Base-by-base conservation (phyloP, 2,888 invertebrate species). In the Lobophora halterata region DNA sequence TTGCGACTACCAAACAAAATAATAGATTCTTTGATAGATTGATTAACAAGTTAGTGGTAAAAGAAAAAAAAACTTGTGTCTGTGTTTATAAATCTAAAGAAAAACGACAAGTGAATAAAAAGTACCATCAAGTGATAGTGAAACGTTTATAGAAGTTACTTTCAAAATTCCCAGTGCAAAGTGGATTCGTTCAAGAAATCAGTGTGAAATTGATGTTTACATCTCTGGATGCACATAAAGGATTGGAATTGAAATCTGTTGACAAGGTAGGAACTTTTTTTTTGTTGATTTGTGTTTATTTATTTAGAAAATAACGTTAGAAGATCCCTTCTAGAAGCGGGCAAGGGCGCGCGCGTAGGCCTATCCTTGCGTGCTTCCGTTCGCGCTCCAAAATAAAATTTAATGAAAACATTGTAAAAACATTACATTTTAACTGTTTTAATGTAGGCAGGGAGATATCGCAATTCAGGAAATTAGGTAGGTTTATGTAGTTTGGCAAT, bases 171-270 rank as follows among this genome's bases (percentile, higher is more conserved):
- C 58, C 27, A 50, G 63, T 68, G 65, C 16, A 27, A 24, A 50
- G 56, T 49, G n/a, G n/a, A n/a, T 60, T 61, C 30, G 42, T 49
- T 52, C 11, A 49, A 63, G 66, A 61, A 69, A 58, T 66, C 55
- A 31, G 71, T 70, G 67, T 56, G 51, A 60, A 53, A 54, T 58
- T 57, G 68, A 37, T 64, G 70, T 55, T 60, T 51, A 50, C 56
- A 49, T 46, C 19, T 27, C 77, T 80, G 83, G 80, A 83, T 83
- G 80, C 73, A 50, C 53, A 56, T 51, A 56, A 58, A 70, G 65
- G 58, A 73, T 64, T 68, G 69, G 74, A 69, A 78, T 70, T 76
- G 54, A 58, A 53, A 55, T 46, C 70, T 67, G 76, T 52, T 61
- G 44, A 57, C 66, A 70, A 86, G 86, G 86, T 86, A 69, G 57